phyloP scores from a whole-genome alignment of 2,888 invertebrate species.

The Trilocha varians region DNA sequence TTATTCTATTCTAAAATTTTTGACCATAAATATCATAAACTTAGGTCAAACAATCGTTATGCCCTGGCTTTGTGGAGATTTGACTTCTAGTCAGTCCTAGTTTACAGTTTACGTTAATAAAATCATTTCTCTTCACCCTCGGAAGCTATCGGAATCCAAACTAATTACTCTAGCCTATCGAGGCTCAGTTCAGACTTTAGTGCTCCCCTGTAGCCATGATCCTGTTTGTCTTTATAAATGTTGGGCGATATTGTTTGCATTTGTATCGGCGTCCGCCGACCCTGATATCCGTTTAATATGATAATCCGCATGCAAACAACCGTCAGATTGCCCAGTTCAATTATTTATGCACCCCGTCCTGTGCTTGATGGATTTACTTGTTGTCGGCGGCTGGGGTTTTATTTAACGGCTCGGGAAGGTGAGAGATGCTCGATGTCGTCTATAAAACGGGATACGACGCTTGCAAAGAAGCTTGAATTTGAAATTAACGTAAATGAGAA shows the following conservation, averaged over 20 bases:
- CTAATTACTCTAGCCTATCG: background rate
- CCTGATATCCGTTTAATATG: slow-evolving; percentile 72
- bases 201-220: slow-evolving; percentile 3
- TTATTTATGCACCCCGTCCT: slow-evolving; percentile 68
- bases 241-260: slow-evolving; percentile 64
- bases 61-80: no score
- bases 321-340: slow-evolving; percentile 65
- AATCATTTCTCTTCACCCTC: background rate
- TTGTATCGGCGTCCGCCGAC: slow-evolving; percentile 53
- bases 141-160: background rate
- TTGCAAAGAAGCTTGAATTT: slow-evolving; percentile 1
- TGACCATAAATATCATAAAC: no score
- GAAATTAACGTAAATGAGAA: no score
- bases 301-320: slow-evolving; percentile 71
- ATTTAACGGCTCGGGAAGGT: slow-evolving; percentile 46
- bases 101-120: background rate
- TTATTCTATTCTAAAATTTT: no score
- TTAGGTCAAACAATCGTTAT: no score
- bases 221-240: slow-evolving; percentile 56
- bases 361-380: slow-evolving; percentile 58
- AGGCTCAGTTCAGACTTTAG: slow-evolving; percentile 2
- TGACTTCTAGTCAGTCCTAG: background rate
- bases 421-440: no score
- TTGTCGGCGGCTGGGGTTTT: slow-evolving; percentile 45
- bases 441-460: slow-evolving; percentile 19